phyloP scores from a whole-genome alignment of 2,888 invertebrate genomes.

The Pedicia rivosa region DNA sequence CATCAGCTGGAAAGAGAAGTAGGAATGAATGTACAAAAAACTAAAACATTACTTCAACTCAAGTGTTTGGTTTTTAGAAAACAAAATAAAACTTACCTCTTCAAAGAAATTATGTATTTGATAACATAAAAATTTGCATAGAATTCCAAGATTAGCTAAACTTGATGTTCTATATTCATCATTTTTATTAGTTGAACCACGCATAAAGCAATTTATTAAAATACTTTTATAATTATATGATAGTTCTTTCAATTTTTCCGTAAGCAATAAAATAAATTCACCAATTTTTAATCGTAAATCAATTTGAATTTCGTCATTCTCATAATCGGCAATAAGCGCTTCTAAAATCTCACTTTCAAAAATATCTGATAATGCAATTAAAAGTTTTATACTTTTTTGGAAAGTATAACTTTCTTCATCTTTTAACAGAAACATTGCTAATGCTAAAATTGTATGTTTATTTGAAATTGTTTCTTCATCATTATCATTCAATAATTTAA shows the following conservation, averaged over 20 bases:
- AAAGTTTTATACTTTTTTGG: constrained; percentile 26
- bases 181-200: constrained; percentile 19
- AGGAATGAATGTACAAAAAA: neutral
- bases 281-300: constrained; percentile 27
- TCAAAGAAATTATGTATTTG: constrained; percentile 28
- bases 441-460: constrained; percentile 22
- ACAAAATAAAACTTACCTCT: constrained; percentile 22
- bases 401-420: constrained; percentile 27
- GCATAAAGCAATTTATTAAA: constrained; percentile 25
- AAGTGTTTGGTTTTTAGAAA: too few relatives aligned
- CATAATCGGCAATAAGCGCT: constrained; percentile 24
- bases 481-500: constrained; percentile 19
- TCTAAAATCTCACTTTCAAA: constrained; percentile 25
- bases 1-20: constrained; percentile 12
- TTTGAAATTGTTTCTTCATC: constrained; percentile 21
- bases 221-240: constrained; percentile 25
- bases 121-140: constrained; percentile 24
- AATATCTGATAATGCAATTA: constrained; percentile 21
- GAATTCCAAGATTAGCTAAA: constrained; percentile 25
- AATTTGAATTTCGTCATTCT: constrained; percentile 18
- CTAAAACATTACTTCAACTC: neutral
- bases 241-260: constrained; percentile 23
- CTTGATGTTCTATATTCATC: constrained; percentile 28
- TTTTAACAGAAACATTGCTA: constrained; percentile 23
- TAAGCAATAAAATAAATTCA: constrained; percentile 25